Conservation (phyloP, 2,797 vertebrate species). For the Pristis pectinata region DNA sequence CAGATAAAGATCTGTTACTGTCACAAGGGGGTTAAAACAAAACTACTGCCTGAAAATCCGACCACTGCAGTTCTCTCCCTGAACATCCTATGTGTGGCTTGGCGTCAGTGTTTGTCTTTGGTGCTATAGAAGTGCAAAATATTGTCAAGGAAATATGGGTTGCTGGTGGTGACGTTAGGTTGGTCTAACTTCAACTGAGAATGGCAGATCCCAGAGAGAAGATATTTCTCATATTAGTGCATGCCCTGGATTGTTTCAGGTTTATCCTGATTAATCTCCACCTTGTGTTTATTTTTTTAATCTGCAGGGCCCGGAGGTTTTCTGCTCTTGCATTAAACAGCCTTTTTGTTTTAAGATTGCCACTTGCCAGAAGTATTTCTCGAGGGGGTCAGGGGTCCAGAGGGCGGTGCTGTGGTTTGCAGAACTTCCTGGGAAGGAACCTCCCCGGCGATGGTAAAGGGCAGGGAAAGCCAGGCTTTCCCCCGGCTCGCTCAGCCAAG, state of each 20-base stretch:
- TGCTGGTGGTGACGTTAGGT: background rate
- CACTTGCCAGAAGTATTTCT: background rate
- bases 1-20: background rate
- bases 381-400: background rate
- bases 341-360: no score
- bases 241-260: background rate
- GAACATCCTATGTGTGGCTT: background rate
- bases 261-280: background rate
- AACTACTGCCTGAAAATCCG: background rate
- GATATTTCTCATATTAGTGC: background rate
- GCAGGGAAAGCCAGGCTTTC: background rate
- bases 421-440: background rate
- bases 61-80: background rate
- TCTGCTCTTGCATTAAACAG: background rate
- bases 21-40: background rate
- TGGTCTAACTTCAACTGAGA: no score
- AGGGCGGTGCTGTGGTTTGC: background rate
- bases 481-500: background rate
- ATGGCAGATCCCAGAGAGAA: background rate
- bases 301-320: background rate
- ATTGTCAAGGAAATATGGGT: no score
- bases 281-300: background rate
- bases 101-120: background rate
- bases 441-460: background rate
- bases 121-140: background rate